phyloP scores from a whole-genome alignment of 2,113 vertebrate genomes.

The Asarcornis scutulata region DNA sequence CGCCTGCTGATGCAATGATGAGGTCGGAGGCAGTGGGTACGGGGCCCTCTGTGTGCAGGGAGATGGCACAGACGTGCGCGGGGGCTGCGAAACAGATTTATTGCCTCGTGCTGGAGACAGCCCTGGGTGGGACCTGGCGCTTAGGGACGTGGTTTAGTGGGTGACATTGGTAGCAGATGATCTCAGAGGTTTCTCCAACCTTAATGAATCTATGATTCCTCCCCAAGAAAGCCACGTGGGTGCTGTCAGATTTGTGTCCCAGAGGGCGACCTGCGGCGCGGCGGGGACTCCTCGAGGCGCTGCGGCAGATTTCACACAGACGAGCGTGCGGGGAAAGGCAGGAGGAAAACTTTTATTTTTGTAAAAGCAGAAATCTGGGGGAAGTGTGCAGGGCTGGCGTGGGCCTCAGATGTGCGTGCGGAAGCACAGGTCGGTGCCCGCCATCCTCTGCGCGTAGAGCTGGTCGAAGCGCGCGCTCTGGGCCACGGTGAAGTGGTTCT shows the following conservation, averaged over 20 bases:
- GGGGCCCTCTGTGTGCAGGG: fast-evolving
- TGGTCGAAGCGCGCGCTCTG: conserved; percentile 78
- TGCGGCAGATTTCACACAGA: neutral
- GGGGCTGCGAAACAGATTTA: neutral
- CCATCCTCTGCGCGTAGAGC: conserved; percentile 84
- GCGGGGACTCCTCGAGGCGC: too few species aligned
- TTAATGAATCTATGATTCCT: too few species aligned
- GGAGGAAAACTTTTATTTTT: neutral
- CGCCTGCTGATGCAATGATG: neutral
- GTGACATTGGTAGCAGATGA: neutral
- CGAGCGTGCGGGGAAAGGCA: neutral
- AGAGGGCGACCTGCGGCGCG: too few species aligned
- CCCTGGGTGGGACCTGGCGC: too few species aligned
- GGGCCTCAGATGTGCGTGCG: conserved; percentile 70
- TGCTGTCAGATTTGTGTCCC: too few species aligned
- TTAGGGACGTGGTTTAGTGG: neutral
- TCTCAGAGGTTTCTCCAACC: too few species aligned
- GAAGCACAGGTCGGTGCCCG: conserved; percentile 77
- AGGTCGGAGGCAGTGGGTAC: neutral
- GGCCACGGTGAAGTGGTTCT: conserved; percentile 75
- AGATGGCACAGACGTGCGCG: fast-evolving
- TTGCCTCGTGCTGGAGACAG: fast-evolving
- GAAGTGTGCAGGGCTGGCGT: neutral
- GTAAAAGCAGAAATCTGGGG: neutral
- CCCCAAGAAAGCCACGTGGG: too few species aligned